These are phyloP conservation scores for Halcyon leucocephala DNA, from an alignment of 2,797 vertebrate species.

Conservation along the genomic window DNA sequence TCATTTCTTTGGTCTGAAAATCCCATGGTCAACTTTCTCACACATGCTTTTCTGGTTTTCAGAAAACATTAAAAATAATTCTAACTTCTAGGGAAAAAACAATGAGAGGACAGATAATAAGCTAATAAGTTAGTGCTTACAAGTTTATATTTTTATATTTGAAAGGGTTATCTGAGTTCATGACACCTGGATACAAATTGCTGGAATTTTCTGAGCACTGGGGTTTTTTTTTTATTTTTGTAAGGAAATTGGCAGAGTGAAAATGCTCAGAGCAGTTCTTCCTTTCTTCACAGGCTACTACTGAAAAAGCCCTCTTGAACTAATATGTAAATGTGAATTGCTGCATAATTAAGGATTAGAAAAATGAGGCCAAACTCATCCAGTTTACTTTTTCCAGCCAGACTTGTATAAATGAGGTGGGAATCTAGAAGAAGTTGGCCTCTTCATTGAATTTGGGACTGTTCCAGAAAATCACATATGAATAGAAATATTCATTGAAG, in stretches of 20 bases:
- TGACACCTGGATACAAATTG: background rate
- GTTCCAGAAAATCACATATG: slow-evolving; percentile 26
- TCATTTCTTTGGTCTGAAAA: background rate
- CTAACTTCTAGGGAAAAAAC: background rate
- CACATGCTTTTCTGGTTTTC: background rate
- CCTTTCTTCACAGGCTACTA: background rate
- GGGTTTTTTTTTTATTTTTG: background rate
- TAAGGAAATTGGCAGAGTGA: background rate
- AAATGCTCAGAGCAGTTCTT: background rate
- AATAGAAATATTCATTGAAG: slow-evolving; percentile 66
- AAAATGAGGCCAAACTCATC: background rate
- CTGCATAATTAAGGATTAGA: slow-evolving; percentile 21
- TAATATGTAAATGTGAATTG: slow-evolving; percentile 32
- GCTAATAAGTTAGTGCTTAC: background rate
- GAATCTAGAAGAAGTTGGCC: slow-evolving; percentile 40
- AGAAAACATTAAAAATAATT: background rate
- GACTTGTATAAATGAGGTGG: slow-evolving; percentile 33
- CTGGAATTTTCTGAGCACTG: background rate
- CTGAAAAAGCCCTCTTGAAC: slow-evolving; percentile 35
- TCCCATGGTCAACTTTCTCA: background rate
- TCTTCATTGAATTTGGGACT: slow-evolving; percentile 59
- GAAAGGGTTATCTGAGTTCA: slow-evolving; percentile 20
- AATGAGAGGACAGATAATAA: background rate
- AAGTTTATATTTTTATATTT: background rate
- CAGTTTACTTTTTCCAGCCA: slow-evolving; percentile 48